Base-by-base conservation (phyloP, 2,888 invertebrate genomes). In the Clivina fossor region DNA sequence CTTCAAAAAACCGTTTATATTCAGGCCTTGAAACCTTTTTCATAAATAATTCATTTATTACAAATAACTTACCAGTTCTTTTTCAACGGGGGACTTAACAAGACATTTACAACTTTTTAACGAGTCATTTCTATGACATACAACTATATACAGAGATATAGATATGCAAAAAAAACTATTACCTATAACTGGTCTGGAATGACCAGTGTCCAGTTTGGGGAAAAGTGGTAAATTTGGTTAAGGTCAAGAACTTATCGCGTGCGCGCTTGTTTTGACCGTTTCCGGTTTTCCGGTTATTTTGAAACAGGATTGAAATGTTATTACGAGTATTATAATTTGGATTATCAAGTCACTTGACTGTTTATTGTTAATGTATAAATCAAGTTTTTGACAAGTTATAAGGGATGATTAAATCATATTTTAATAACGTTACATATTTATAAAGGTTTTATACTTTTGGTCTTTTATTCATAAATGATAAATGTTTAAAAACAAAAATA, bases 21-120 rank as follows among this genome's bases (percentile, higher is more conserved):
- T 33, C 5, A 15, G n/a, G 13, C 13, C 16, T 15, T 33, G 5
- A 15, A 9, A 15, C 13, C 19, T 22, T 13, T 13, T 41, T 41
- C 41, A 41, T 41, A 41, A 19, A 41, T 41, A 22, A 41, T 41
- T 41, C 41, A 41, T 2, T 32, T 32, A 32, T 32, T 32, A 32
- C 32, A 32, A 32, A 32, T 32, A 32, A 32, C 13, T 13, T 11
- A 19, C 41, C 41, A 41, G 38, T 38, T 38, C n/a, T 4, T n/a
- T n/a, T n/a, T 15, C 19, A 7, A 38, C 18, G 16, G 16, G 5
- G 19, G 16, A 22, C 24, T 41, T n/a, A 41, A 41, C 41, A 41
- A 41, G 22, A 22, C 11, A 22, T 41, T 41, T 41, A 41, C 41
- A 41, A 41, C 22, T 41, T 41, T 41, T 41, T 20, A 41, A 41